These are phyloP conservation scores for Xiphydria camelus DNA, from an alignment of 2,888 invertebrate species.

Conservation along the genomic window DNA sequence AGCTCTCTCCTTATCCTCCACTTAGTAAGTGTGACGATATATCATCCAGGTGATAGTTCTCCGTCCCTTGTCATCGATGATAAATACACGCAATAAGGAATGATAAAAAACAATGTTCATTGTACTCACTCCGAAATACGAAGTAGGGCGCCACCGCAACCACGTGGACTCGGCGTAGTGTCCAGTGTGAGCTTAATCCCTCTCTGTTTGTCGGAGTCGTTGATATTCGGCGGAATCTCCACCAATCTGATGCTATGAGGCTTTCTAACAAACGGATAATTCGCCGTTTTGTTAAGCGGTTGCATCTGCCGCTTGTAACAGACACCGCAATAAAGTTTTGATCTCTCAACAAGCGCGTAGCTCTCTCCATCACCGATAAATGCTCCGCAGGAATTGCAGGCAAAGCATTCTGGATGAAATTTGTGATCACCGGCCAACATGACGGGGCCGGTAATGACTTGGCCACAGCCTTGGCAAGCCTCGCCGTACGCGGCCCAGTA, in stretches of 20 bases:
- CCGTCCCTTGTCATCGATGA: too few relatives aligned
- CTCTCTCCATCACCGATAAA: constrained; percentile 92
- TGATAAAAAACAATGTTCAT: neutral
- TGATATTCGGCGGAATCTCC: constrained; percentile 70
- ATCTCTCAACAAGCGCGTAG: constrained; percentile 88
- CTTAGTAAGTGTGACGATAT: too few relatives aligned
- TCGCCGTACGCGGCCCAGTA: constrained; percentile 88
- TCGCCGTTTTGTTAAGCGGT: constrained; percentile 62
- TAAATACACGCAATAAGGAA: neutral
- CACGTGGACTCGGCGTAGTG: constrained; percentile 58
- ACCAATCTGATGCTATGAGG: constrained; percentile 85
- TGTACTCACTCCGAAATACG: constrained; percentile 72
- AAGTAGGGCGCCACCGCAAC: constrained; percentile 63
- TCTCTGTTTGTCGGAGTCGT: constrained; percentile 61
- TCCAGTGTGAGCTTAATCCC: constrained; percentile 69
- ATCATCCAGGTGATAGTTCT: too few relatives aligned
- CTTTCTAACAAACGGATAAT: constrained; percentile 61
- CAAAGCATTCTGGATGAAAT: constrained; percentile 95
- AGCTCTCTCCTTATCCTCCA: too few relatives aligned
- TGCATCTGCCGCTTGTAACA: constrained; percentile 78
- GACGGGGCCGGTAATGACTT: constrained; percentile 85
- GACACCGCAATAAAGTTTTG: constrained; percentile 81
- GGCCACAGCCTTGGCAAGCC: constrained; percentile 85
- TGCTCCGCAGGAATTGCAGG: constrained; percentile 77
- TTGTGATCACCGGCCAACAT: constrained; percentile 95